phyloP scores from a whole-genome alignment of 2,888 invertebrate genomes.

The Helleia helle region DNA sequence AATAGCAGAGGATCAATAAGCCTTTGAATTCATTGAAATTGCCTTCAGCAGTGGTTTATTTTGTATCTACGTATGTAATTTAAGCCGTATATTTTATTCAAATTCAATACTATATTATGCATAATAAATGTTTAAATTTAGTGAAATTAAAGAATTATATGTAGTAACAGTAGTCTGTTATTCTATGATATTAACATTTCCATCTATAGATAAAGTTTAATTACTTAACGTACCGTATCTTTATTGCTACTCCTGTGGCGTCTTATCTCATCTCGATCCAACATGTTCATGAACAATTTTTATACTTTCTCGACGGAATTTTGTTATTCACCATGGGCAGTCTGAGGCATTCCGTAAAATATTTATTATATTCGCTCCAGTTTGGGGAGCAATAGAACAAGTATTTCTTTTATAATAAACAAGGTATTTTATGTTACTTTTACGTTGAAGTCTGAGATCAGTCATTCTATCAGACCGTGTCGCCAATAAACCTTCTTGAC shows the following conservation, averaged over 20 bases:
- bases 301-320: slow-evolving; percentile 28
- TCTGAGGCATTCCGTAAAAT: not conserved
- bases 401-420: not conserved
- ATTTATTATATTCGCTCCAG: not conserved
- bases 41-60: too few species aligned
- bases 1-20: too few species aligned
- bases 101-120: too few species aligned
- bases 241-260: slow-evolving; percentile 35
- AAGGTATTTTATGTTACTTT: slow-evolving; percentile 12
- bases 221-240: slow-evolving; percentile 30
- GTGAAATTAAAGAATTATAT: not conserved
- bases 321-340: slow-evolving; percentile 25
- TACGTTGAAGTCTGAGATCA: slow-evolving; percentile 28
- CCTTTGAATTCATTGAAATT: too few species aligned
- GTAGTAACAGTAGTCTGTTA: slow-evolving; percentile 23
- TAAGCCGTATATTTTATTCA: too few species aligned
- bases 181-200: slow-evolving; percentile 23
- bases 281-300: slow-evolving; percentile 29
- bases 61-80: too few species aligned
- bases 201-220: slow-evolving; percentile 28
- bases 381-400: not conserved
- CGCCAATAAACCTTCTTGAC: slow-evolving; percentile 27
- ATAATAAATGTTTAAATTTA: not conserved
- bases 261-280: slow-evolving; percentile 29
- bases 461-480: slow-evolving; percentile 37